phyloP scores from a whole-genome alignment of 2,888 invertebrate genomes.

The Drosophila testacea region DNA sequence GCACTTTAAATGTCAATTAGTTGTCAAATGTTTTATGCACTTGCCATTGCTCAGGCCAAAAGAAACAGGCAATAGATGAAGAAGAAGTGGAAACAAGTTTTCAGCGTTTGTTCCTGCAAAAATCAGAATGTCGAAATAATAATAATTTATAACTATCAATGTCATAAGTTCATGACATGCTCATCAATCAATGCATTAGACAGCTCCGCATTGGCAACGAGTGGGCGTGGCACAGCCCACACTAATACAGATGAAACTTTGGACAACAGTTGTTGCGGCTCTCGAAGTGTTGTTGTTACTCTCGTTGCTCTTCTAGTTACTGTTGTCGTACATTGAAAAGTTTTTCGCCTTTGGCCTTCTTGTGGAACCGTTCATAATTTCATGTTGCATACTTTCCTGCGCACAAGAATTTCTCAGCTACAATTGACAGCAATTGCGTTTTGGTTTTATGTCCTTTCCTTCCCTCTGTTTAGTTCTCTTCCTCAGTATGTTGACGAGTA shows the following conservation, averaged over 20 bases:
- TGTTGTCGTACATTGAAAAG: slow-evolving; percentile 40
- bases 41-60: slow-evolving; percentile 16
- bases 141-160: slow-evolving; percentile 85
- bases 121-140: slow-evolving; percentile 77
- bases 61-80: slow-evolving; percentile 6
- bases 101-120: slow-evolving; percentile 42
- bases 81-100: slow-evolving; percentile 32
- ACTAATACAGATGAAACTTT: slow-evolving; percentile 34
- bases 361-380: slow-evolving; percentile 65
- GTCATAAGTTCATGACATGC: slow-evolving; percentile 84
- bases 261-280: slow-evolving; percentile 20
- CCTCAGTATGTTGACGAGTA: slow-evolving; percentile 9
- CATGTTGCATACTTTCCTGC: slow-evolving; percentile 61
- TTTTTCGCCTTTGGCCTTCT: slow-evolving; percentile 43
- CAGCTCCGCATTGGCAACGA: slow-evolving; percentile 54
- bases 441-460: slow-evolving; percentile 17
- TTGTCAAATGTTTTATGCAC: slow-evolving; percentile 73
- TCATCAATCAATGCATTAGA: slow-evolving; percentile 83
- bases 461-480: neutral
- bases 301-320: slow-evolving; percentile 9
- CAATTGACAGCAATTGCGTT: slow-evolving; percentile 78
- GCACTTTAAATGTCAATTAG: slow-evolving; percentile 78
- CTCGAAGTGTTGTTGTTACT: slow-evolving; percentile 8
- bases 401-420: slow-evolving; percentile 50
- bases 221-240: slow-evolving; percentile 26